phyloP scores from a whole-genome alignment of 2,888 invertebrate genomes.

The Panzeria rudis region DNA sequence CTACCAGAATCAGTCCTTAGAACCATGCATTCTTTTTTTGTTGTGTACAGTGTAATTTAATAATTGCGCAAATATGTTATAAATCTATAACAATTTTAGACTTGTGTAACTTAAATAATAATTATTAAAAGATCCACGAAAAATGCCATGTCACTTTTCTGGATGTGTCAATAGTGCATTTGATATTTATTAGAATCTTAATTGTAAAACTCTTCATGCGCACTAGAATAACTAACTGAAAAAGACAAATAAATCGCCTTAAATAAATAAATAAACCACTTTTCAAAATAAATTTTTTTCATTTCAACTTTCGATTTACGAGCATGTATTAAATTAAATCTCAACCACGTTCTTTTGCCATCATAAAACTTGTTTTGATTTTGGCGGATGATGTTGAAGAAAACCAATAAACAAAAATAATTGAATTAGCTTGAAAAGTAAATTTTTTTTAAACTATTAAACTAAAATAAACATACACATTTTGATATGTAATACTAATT shows the following conservation, averaged over 20 bases:
- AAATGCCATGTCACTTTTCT: no score
- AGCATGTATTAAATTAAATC: neutral
- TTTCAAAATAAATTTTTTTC: slow-evolving; percentile 12
- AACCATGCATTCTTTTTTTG: no score
- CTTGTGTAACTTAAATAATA: no score
- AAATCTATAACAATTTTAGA: no score
- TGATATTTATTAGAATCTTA: neutral
- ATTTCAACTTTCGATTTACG: slow-evolving; percentile 54
- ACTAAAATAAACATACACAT: neutral
- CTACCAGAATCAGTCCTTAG: no score
- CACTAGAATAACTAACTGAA: slow-evolving; percentile 9
- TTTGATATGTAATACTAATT: slow-evolving; percentile 24
- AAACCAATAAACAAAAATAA: slow-evolving; percentile 12
- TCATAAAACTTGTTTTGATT: slow-evolving; percentile 38
- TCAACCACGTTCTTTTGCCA: slow-evolving; percentile 24
- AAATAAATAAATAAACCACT: slow-evolving; percentile 27
- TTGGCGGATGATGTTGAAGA: slow-evolving; percentile 2
- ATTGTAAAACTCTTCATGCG: neutral
- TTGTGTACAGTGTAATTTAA: no score
- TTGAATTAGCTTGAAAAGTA: neutral
- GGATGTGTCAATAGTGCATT: no score
- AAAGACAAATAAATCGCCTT: slow-evolving; percentile 16
- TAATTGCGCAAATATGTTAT: no score
- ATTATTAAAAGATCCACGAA: no score
- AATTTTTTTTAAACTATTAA: neutral